Evolutionary conservation across 1,140 invertebrate species (phyloP).

Genomic region (Megathymus violae): DNA sequence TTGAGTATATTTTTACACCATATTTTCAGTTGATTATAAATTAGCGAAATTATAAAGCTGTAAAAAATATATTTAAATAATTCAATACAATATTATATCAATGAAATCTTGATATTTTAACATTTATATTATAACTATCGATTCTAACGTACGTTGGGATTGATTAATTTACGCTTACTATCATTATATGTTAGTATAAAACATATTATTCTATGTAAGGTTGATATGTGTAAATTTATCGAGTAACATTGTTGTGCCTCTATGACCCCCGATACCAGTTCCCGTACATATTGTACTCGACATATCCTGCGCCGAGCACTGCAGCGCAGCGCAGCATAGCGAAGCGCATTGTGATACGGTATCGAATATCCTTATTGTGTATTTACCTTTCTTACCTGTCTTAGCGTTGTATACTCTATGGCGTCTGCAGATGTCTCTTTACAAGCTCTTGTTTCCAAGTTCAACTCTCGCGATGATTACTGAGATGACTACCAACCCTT

Average conservation of each 20-base stretch:
- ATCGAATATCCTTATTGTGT: slow-evolving; percentile 49
- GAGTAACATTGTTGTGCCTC: slow-evolving; percentile 70
- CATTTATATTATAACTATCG: slow-evolving; percentile 45
- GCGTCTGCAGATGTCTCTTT: slow-evolving; percentile 19
- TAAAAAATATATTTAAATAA: slow-evolving; percentile 24
- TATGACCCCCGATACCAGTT: slow-evolving; percentile 48
- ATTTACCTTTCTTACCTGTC: slow-evolving; percentile 50
- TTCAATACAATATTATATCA: slow-evolving; percentile 42
- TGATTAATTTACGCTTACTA: slow-evolving; percentile 79
- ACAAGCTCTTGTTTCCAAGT: slow-evolving; percentile 20
- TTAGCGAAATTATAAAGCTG: slow-evolving; percentile 32
- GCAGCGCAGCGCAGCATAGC: no score
- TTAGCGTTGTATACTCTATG: slow-evolving; percentile 43
- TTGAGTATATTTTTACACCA: slow-evolving; percentile 68
- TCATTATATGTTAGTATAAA: slow-evolving; percentile 74
- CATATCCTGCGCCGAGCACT: slow-evolving; percentile 4
- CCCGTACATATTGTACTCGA: slow-evolving; percentile 21
- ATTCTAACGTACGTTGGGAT: slow-evolving; percentile 55
- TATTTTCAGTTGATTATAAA: slow-evolving; percentile 36
- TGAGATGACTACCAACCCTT: background rate
- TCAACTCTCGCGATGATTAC: slow-evolving; percentile 20
- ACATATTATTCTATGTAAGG: slow-evolving; percentile 68
- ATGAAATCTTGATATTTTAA: slow-evolving; percentile 56
- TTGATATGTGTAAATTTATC: slow-evolving; percentile 61
- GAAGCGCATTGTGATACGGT: slow-evolving; percentile 51